Evolutionary conservation across 2,888 invertebrate genomes (phyloP).

Genomic region (Eulithis testata): DNA sequence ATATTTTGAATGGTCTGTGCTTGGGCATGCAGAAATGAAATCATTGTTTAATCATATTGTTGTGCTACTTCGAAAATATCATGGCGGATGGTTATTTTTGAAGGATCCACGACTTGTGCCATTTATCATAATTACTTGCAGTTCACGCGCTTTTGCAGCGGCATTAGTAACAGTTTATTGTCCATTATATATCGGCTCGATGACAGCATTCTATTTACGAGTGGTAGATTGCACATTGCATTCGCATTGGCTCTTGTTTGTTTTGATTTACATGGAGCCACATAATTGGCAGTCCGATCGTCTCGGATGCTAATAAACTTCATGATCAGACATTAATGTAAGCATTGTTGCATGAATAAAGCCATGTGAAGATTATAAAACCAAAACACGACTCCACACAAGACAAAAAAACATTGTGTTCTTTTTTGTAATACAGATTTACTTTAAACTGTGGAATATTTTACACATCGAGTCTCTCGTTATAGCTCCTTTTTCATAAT

Average conservation of each 20-base stretch:
- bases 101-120: constrained; percentile 65
- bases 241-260: constrained; percentile 25
- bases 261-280: constrained; percentile 34
- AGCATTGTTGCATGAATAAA: constrained; percentile 19
- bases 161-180: constrained; percentile 74
- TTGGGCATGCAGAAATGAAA: constrained; percentile 84
- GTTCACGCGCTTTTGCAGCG: constrained; percentile 72
- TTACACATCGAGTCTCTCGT: not conserved
- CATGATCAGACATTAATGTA: constrained; percentile 18
- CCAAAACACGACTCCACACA: constrained; percentile 5
- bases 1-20: constrained; percentile 72
- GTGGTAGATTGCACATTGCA: constrained; percentile 20
- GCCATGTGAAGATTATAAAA: constrained; percentile 9
- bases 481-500: too few relatives aligned
- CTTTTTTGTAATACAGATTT: not conserved
- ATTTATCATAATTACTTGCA: constrained; percentile 73
- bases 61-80: constrained; percentile 59
- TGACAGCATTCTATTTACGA: constrained; percentile 33
- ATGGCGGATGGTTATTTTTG: constrained; percentile 42
- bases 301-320: constrained; percentile 28
- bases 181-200: constrained; percentile 43
- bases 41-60: constrained; percentile 60
- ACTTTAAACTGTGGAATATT: not conserved
- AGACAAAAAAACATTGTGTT: not conserved
- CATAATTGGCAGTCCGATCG: constrained; percentile 29